Conservation (phyloP, 2,888 invertebrate genomes). For the Herminia tarsipennalis region DNA sequence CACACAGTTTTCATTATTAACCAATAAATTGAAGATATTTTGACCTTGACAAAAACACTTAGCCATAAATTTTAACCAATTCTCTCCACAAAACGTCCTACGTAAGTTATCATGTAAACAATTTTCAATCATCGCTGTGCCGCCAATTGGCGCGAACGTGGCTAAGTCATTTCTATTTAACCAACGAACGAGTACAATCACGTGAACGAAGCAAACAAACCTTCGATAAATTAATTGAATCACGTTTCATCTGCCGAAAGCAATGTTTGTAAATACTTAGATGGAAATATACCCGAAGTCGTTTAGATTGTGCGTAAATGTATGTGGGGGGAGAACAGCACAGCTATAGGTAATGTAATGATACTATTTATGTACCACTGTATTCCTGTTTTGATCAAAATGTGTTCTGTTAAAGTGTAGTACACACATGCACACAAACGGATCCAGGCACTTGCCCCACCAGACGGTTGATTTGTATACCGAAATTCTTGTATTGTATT, state of each 20-base stretch:
- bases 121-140: neutral
- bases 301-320: neutral
- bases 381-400: too few relatives aligned
- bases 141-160: neutral
- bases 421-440: too few relatives aligned
- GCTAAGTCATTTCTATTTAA: neutral
- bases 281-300: constrained; percentile 12
- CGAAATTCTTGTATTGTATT: too few relatives aligned
- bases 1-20: too few relatives aligned
- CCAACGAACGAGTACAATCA: neutral
- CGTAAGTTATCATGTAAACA: neutral
- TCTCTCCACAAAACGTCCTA: neutral
- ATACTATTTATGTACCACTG: neutral
- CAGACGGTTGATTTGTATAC: too few relatives aligned
- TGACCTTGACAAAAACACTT: too few relatives aligned
- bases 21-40: too few relatives aligned
- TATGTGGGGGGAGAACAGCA: too few relatives aligned
- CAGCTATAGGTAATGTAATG: too few relatives aligned
- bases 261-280: constrained; percentile 11
- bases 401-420: too few relatives aligned
- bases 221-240: constrained; percentile 23
- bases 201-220: constrained; percentile 21
- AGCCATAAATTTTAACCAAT: too few relatives aligned
- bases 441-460: too few relatives aligned
- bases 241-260: constrained; percentile 10